Evolutionary conservation across 1,140 invertebrate species (phyloP).

Genomic region (Bombus pascuorum): DNA sequence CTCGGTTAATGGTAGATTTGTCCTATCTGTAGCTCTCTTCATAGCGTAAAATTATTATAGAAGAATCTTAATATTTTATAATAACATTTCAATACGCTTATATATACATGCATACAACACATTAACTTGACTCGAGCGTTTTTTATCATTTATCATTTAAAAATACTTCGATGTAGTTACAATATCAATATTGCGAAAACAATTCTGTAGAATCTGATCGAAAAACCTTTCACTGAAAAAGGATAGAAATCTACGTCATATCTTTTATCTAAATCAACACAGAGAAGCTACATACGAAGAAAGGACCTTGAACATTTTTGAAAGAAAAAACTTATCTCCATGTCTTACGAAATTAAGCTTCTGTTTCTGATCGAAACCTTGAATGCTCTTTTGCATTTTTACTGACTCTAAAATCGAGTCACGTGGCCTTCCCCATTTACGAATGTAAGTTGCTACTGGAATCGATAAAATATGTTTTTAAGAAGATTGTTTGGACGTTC

Average conservation of each 20-base stretch:
- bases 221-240: background rate
- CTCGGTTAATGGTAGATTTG: no score
- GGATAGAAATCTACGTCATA: background rate
- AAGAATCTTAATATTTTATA: no score
- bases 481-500: constrained; percentile 3
- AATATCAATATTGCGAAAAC: background rate
- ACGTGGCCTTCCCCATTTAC: background rate
- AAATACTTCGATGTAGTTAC: background rate
- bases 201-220: background rate
- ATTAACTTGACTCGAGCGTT: background rate
- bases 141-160: background rate
- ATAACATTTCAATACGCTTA: no score
- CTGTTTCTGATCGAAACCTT: background rate
- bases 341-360: background rate
- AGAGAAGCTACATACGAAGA: background rate
- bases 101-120: no score
- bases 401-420: background rate
- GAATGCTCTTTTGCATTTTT: background rate
- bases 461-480: constrained; percentile 21
- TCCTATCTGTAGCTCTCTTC: no score
- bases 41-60: no score
- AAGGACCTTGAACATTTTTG: background rate
- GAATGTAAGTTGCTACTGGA: background rate
- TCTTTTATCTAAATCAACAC: background rate
- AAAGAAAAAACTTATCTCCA: background rate